Percentiles rank a stretch among this genome's conserved stretches.
These are phyloP conservation scores for Dione juno DNA, from an alignment of 2,888 invertebrate genomes.

Conservation along the genomic window DNA sequence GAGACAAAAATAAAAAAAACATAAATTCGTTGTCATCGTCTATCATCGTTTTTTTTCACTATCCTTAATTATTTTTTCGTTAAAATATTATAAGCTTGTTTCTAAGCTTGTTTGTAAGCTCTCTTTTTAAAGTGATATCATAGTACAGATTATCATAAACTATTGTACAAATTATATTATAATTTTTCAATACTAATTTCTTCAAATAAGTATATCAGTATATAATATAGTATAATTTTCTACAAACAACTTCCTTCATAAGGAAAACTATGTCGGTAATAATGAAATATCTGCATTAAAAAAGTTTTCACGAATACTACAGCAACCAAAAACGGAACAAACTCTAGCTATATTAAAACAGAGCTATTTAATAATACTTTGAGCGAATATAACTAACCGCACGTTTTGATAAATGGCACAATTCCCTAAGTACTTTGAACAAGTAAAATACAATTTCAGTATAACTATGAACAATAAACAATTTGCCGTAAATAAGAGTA, in stretches of 20 bases:
- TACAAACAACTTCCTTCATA: not conserved
- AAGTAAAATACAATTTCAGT: conserved; percentile 37
- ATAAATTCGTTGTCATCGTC: too few relatives aligned
- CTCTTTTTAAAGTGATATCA: too few relatives aligned
- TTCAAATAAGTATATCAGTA: too few relatives aligned
- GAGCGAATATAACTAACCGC: conserved; percentile 9
- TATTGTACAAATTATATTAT: too few relatives aligned
- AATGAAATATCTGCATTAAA: not conserved
- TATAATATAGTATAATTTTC: not conserved
- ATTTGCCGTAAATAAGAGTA: conserved; percentile 70
- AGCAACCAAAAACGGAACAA: not conserved
- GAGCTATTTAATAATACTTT: conserved; percentile 4
- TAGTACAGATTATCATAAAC: too few relatives aligned
- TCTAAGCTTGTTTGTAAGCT: too few relatives aligned
- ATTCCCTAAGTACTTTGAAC: conserved; percentile 28
- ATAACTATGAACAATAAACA: conserved; percentile 66
- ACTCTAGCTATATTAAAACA: not conserved
- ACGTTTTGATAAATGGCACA: conserved; percentile 38
- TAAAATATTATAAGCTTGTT: too few relatives aligned
- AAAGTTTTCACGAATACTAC: conserved; percentile 4
- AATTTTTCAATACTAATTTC: too few relatives aligned
- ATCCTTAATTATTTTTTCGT: too few relatives aligned
- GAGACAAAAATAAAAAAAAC: too few relatives aligned
- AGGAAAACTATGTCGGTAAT: conserved; percentile 10
- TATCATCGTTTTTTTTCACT: too few relatives aligned